Conservation (phyloP, 2,797 vertebrate species). For the Sebastes minor region DNA sequence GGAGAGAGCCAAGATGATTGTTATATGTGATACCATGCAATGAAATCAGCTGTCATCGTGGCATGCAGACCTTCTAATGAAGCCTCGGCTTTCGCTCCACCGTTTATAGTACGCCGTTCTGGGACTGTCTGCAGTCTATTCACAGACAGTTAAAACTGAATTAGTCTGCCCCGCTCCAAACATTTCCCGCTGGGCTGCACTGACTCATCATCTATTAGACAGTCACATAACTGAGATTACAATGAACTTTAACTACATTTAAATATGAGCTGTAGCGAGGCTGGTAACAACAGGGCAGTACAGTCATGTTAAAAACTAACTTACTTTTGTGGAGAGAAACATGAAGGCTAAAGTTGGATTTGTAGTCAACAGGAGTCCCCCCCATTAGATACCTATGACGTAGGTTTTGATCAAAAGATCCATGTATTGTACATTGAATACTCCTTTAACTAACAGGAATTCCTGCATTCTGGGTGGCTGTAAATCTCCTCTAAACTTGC, state of each 20-base stretch:
- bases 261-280: background rate
- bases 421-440: background rate
- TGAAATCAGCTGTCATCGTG: constrained; percentile 63
- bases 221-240: constrained; percentile 24
- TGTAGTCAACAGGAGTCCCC: background rate
- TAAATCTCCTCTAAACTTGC: background rate
- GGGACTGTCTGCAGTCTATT: constrained; percentile 29
- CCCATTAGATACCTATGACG: background rate
- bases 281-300: background rate
- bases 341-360: background rate
- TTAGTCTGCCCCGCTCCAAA: constrained; percentile 37
- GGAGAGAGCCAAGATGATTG: constrained; percentile 50
- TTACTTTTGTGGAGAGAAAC: background rate
- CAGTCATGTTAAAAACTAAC: background rate
- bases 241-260: constrained; percentile 8
- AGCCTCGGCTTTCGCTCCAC: constrained; percentile 28
- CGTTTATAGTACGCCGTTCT: constrained; percentile 23
- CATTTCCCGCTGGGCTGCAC: constrained; percentile 16
- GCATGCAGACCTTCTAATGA: constrained; percentile 52
- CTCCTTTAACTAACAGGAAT: background rate
- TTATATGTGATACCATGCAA: constrained; percentile 36
- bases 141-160: constrained; percentile 32
- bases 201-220: constrained; percentile 33
- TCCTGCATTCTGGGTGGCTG: background rate
- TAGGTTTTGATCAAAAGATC: background rate